Percentiles rank a stretch among this genome's conserved stretches.
These are phyloP conservation scores for Esox masquinongy DNA, from an alignment of 2,797 vertebrate genomes.

Conservation along the genomic window DNA sequence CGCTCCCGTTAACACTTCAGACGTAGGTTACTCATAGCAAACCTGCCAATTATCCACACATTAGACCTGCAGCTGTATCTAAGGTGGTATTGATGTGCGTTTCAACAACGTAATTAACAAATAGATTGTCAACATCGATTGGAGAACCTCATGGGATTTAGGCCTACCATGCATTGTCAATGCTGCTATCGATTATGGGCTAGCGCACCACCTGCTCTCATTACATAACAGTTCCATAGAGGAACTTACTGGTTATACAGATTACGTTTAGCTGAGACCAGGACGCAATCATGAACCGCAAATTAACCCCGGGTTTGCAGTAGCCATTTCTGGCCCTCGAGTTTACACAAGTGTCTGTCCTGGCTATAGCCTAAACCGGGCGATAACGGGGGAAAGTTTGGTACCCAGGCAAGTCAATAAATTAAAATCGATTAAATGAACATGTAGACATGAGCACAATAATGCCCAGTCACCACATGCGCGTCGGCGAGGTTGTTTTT, in stretches of 20 bases:
- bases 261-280: not conserved
- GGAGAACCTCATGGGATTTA: not conserved
- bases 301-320: constrained; percentile 15
- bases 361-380: not conserved
- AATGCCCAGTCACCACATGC: not conserved
- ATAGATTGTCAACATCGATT: not conserved
- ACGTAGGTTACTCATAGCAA: not conserved
- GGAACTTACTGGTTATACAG: not conserved
- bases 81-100: not conserved
- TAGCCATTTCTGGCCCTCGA: constrained; percentile 42
- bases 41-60: not conserved
- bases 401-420: not conserved
- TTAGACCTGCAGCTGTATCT: not conserved
- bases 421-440: not conserved
- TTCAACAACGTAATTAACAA: constrained; percentile 7
- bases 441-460: not conserved
- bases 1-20: not conserved
- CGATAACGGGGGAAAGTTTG: not conserved
- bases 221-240: not conserved
- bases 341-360: constrained; percentile 31
- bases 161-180: not conserved
- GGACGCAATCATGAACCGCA: constrained; percentile 29
- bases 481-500: not conserved
- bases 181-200: not conserved
- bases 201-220: not conserved